Evolutionary conservation across 2,888 invertebrate species (phyloP).

Genomic region (Crioceris asparagi): DNA sequence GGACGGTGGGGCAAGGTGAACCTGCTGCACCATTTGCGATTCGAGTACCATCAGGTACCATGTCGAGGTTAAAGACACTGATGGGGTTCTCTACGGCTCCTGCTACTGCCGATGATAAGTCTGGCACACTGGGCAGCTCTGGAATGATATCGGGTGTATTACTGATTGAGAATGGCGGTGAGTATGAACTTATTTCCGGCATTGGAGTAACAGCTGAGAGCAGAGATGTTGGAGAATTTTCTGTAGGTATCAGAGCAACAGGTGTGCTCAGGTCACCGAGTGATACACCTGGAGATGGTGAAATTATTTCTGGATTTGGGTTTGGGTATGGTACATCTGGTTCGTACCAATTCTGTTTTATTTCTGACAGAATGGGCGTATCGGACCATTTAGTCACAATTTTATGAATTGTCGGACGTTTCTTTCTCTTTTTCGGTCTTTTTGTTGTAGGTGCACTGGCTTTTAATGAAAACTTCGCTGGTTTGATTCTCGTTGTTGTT

Average conservation of each 20-base stretch:
- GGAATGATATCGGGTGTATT: constrained; percentile 11
- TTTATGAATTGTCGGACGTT: constrained; percentile 32
- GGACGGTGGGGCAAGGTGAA: constrained; percentile 45
- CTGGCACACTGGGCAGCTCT: constrained; percentile 8
- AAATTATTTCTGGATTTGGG: constrained; percentile 30
- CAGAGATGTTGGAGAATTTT: background rate
- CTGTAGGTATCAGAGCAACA: background rate
- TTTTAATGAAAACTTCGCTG: too few relatives aligned
- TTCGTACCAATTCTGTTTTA: constrained; percentile 39
- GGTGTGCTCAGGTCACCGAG: constrained; percentile 8
- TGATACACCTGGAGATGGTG: constrained; percentile 30
- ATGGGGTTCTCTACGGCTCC: constrained; percentile 19
- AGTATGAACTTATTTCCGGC: constrained; percentile 32
- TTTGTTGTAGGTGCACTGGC: too few relatives aligned
- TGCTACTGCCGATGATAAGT: constrained; percentile 5
- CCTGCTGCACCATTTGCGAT: constrained; percentile 11
- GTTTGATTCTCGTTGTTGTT: too few relatives aligned
- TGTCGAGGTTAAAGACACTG: constrained; percentile 28
- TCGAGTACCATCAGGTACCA: constrained; percentile 23
- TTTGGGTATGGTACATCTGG: constrained; percentile 28
- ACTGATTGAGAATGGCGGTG: constrained; percentile 27
- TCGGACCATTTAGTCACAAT: constrained; percentile 46
- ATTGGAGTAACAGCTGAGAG: constrained; percentile 10
- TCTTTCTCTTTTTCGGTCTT: too few relatives aligned
- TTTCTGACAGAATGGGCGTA: constrained; percentile 31